Conservation (phyloP, 2,797 vertebrate genomes). For the Hafferia zeledoni region DNA sequence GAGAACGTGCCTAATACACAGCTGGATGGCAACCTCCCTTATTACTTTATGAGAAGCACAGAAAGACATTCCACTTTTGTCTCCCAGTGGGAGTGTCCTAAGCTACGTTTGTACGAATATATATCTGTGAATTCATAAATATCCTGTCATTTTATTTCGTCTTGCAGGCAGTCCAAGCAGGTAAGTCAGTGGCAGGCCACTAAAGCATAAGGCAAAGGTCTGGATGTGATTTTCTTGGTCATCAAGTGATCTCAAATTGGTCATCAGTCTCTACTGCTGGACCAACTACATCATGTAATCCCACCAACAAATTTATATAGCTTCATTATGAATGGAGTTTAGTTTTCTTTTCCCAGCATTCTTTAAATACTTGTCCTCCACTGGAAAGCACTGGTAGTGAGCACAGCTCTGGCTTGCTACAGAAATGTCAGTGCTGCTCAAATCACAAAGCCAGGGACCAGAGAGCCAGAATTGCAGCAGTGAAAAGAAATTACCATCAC, state of each 20-base stretch:
- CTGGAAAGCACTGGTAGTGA: background rate
- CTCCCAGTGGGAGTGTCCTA: background rate
- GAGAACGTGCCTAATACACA: background rate
- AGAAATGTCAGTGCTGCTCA: background rate
- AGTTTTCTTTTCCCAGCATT: background rate
- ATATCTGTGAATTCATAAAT: background rate
- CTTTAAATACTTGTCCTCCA: background rate
- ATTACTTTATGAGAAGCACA: background rate
- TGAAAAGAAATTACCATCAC: background rate
- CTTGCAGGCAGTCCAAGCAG: background rate
- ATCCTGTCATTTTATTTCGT: background rate
- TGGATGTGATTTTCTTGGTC: background rate
- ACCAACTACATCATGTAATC: background rate
- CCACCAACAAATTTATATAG: background rate
- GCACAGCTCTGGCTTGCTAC: background rate
- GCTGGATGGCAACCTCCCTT: background rate
- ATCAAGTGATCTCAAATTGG: background rate
- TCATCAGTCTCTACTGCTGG: background rate
- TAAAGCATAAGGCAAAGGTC: background rate
- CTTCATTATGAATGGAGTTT: background rate
- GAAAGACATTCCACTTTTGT: background rate
- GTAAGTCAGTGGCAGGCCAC: background rate
- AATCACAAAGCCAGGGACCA: background rate
- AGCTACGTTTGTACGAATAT: background rate
- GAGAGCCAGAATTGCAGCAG: background rate